A percentile compares a stretch with the other conserved stretches of the same genome.
phyloP scores from a whole-genome alignment of 1,140 invertebrate species.

The Venturia canescens region DNA sequence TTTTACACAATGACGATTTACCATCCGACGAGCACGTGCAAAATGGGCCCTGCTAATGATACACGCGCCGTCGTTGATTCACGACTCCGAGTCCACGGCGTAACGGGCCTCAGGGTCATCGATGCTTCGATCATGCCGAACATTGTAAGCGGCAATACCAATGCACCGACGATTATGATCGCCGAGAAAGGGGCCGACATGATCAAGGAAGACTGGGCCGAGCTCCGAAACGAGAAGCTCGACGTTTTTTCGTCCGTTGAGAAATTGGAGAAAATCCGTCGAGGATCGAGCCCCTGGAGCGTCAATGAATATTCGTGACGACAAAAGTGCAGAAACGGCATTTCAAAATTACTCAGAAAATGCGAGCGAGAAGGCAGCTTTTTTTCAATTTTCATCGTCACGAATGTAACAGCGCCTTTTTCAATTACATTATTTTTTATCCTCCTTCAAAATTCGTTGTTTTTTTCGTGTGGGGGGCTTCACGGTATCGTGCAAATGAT shows the following conservation, averaged over 20 bases:
- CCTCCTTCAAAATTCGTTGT: no score
- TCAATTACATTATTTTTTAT: no score
- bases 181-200: slow-evolving; percentile 83
- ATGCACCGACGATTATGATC: slow-evolving; percentile 84
- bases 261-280: slow-evolving; percentile 2
- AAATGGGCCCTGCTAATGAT: slow-evolving; percentile 90
- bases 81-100: slow-evolving; percentile 85
- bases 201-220: slow-evolving; percentile 79
- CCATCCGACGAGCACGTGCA: slow-evolving; percentile 88
- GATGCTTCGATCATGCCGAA: slow-evolving; percentile 86
- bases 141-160: slow-evolving; percentile 83
- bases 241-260: not conserved
- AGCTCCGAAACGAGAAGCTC: not conserved
- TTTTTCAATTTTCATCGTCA: no score
- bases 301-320: slow-evolving; percentile 9
- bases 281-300: not conserved
- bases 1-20: slow-evolving; percentile 93
- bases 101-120: slow-evolving; percentile 80
- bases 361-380: no score
- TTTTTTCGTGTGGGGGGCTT: no score
- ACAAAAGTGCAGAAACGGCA: not conserved
- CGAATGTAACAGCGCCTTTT: no score
- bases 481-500: no score
- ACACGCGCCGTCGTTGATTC: slow-evolving; percentile 89
- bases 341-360: not conserved